Conservation (phyloP, 2,113 vertebrate genomes). For the Pleuronectes platessa region DNA sequence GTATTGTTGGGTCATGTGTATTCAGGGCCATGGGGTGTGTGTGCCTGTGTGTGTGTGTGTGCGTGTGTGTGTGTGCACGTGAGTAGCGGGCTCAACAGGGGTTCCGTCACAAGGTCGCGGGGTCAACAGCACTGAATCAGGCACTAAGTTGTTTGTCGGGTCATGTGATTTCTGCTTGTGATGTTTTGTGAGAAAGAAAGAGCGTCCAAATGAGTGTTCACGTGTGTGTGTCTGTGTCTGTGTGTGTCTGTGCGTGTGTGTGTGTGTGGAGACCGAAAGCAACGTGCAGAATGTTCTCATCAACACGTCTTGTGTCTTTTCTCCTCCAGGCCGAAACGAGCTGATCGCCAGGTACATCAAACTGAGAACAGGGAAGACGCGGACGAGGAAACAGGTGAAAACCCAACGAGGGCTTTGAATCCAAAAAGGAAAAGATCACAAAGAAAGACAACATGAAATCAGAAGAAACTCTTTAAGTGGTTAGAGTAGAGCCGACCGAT, state of each 20-base stretch:
- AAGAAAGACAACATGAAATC: too few relatives aligned
- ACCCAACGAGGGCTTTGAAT: not conserved
- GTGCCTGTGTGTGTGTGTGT: constrained; percentile 51
- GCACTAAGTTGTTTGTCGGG: constrained; percentile 58
- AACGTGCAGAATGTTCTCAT: constrained; percentile 21
- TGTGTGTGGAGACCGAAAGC: not conserved
- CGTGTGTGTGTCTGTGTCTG: constrained; percentile 19
- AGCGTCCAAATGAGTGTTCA: constrained; percentile 1
- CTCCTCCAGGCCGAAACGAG: constrained; percentile 76
- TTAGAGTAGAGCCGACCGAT: too few relatives aligned
- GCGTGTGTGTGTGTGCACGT: constrained; percentile 51
- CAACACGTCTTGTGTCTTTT: constrained; percentile 58
- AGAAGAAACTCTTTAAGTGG: not conserved
- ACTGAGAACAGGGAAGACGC: constrained; percentile 78
- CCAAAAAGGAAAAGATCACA: not conserved
- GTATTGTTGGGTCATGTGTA: constrained; percentile 98
- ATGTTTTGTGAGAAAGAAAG: constrained; percentile 49
- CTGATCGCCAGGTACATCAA: constrained; percentile 82
- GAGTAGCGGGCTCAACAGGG: constrained; percentile 87
- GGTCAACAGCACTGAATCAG: constrained; percentile 90
- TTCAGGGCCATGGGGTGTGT: constrained; percentile 85
- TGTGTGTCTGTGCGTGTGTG: constrained; percentile 20
- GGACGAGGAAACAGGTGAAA: constrained; percentile 79
- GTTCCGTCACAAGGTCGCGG: constrained; percentile 80
- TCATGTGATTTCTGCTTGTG: constrained; percentile 56